Evolutionary conservation across 2,113 vertebrate genomes (phyloP).

Genomic region (Potamarius usumacintae): DNA sequence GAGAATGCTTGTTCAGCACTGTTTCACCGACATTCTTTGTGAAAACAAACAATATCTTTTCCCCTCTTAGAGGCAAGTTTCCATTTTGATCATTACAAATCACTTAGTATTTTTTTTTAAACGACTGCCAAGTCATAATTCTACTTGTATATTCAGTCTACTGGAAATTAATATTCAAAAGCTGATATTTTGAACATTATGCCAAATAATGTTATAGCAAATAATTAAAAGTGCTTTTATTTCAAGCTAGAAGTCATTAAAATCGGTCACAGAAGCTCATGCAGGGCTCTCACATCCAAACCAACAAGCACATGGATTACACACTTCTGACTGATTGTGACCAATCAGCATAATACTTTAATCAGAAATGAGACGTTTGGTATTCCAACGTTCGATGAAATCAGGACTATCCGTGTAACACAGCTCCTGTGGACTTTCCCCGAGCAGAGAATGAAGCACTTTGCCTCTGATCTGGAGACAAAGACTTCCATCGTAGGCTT

Average conservation of each 20-base stretch:
- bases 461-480: constrained; percentile 4
- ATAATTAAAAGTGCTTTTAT: not conserved
- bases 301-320: not conserved
- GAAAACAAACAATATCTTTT: not conserved
- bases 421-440: not conserved
- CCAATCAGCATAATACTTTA: constrained; percentile 21
- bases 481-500: constrained; percentile 19
- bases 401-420: constrained; percentile 12
- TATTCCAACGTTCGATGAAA: not conserved
- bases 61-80: not conserved
- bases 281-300: constrained; percentile 2
- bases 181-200: not conserved
- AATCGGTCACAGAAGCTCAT: not conserved
- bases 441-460: not conserved
- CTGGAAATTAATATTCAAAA: not conserved
- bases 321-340: constrained; percentile 15
- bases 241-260: not conserved
- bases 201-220: not conserved
- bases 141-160: not conserved
- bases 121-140: not conserved
- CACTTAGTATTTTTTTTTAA: not conserved
- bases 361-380: not conserved
- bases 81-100: not conserved
- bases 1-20: constrained; percentile 23
- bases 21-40: constrained; percentile 5